These are phyloP conservation scores for Erithacus rubecula DNA, from an alignment of 2,797 vertebrate genomes.

Conservation along the genomic window DNA sequence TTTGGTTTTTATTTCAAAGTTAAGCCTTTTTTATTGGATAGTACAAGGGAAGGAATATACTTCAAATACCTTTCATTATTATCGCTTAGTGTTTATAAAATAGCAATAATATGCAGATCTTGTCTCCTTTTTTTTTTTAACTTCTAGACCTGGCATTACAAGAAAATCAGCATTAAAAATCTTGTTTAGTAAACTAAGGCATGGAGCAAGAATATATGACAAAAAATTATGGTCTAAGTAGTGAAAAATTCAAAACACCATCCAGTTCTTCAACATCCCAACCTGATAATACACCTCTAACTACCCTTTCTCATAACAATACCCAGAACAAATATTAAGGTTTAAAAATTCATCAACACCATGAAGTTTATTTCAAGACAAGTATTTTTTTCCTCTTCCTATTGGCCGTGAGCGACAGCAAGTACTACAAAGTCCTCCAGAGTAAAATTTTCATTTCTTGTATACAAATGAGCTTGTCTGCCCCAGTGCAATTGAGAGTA, in stretches of 20 bases:
- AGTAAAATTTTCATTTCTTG: background rate
- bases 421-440: background rate
- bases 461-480: background rate
- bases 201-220: fast-evolving
- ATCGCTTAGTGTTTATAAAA: background rate
- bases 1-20: background rate
- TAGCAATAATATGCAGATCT: background rate
- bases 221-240: background rate
- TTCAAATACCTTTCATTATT: background rate
- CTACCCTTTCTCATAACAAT: background rate
- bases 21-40: background rate
- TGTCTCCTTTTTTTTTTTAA: background rate
- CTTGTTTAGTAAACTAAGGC: background rate
- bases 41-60: background rate
- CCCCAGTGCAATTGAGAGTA: background rate
- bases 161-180: background rate
- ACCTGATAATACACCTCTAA: background rate
- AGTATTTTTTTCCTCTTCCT: background rate
- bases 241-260: background rate
- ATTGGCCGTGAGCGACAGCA: background rate
- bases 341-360: background rate
- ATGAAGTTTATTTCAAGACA: background rate
- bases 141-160: background rate
- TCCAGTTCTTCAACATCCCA: background rate
- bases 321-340: background rate